These are phyloP conservation scores for Lasioglossum marginatum DNA, from an alignment of 2,888 invertebrate genomes.

Conservation along the genomic window DNA sequence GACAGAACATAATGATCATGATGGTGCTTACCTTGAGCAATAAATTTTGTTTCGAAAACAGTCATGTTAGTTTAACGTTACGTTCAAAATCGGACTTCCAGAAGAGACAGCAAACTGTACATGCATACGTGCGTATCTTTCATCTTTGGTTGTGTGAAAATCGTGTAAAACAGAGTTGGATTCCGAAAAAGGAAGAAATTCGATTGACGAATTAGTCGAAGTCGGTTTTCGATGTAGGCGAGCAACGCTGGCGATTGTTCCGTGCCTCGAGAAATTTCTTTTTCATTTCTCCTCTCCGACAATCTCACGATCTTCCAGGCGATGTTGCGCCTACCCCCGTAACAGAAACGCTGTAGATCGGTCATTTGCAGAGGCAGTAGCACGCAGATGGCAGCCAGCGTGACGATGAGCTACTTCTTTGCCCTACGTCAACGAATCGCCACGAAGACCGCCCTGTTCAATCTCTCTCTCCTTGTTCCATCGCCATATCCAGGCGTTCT, in stretches of 20 bases:
- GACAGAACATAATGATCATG: too few relatives aligned
- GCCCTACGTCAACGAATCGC: constrained; percentile 58
- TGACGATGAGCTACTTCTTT: constrained; percentile 76
- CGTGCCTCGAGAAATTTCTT: constrained; percentile 27
- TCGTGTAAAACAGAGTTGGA: too few relatives aligned
- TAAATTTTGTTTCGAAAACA: too few relatives aligned
- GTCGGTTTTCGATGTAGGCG: not conserved
- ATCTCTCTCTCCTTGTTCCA: not conserved
- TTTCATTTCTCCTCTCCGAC: constrained; percentile 15
- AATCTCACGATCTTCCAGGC: constrained; percentile 42
- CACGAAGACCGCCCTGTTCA: constrained; percentile 37
- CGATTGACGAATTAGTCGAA: not conserved
- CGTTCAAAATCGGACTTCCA: too few relatives aligned
- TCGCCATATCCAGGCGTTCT: not conserved
- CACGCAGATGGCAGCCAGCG: constrained; percentile 76
- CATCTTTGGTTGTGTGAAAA: too few relatives aligned
- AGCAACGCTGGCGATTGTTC: not conserved
- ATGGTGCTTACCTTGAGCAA: too few relatives aligned
- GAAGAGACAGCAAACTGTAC: too few relatives aligned
- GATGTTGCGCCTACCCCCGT: constrained; percentile 36
- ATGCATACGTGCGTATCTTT: too few relatives aligned
- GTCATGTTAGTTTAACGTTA: too few relatives aligned
- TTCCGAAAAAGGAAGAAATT: too few relatives aligned
- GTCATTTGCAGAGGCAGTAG: constrained; percentile 62
- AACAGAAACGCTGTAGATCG: constrained; percentile 54